Evolutionary conservation across 2,888 invertebrate species (phyloP), one percentile per base, ranked within the genome.

Genomic region (Ennomos fuscantarius): DNA sequence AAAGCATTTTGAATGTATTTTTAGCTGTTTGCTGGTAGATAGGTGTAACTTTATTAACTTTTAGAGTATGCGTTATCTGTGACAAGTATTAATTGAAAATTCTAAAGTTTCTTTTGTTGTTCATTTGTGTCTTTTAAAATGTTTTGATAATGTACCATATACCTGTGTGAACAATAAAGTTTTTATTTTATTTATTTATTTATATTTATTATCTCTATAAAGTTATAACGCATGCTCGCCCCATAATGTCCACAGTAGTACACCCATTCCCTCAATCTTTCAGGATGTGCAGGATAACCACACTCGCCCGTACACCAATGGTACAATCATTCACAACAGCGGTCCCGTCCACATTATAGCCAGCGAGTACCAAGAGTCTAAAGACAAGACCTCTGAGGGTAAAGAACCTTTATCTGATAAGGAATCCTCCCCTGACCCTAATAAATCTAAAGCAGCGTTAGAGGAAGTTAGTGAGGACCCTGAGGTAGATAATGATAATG

Each of bases 281-380:
- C 60, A 90, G 90, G 90, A 90, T 70, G 77, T 78, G 76, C 87
- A 84, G 83, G 91, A 88, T 81, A 86, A 82, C 51, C 71, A 80
- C 50, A 73, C 87, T 79, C 90, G 87, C 68, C 87, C 90, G 0
- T 87, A 88, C 68, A 89, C 90, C 6, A 92, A 92, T 63, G 92
- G 92, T 40, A 87, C 86, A 58, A 77, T 92, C 24, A 66, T 87
- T 37, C 82, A 83, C 55, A 85, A 85, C 60, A 83, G 80, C 65
- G 86, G 88, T 35, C 89, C 89, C 39, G 87, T 89, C 46, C 89
- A 86, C 60, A 91, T 89, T 58, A 84, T 88, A 55, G 79, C 87
- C 54, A 88, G 84, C 62, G 90, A 90, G 71, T 89, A 87, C 63
- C 73, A 72, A 13, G 49, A 49, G 32, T 86, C 87, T n/a, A 85